phyloP scores from a whole-genome alignment of 1,140 invertebrate species.

The Leptinotarsa lineolata region DNA sequence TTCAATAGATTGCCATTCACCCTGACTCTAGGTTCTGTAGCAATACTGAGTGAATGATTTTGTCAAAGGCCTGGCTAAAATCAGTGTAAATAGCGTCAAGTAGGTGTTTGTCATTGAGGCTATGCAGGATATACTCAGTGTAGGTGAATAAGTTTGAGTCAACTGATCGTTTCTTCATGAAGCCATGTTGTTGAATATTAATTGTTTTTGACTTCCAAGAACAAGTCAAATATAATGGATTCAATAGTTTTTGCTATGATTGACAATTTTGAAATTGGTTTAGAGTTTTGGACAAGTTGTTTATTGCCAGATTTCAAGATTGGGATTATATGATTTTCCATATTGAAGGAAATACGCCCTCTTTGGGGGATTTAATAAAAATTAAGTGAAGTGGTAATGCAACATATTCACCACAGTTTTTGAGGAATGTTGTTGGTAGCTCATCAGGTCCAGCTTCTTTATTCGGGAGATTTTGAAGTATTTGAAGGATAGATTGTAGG shows the following conservation, averaged over 20 bases:
- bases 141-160: constrained; percentile 16
- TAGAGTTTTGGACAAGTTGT: constrained; percentile 21
- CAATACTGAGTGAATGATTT: constrained; percentile 38
- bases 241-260: neutral
- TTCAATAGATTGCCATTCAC: constrained; percentile 11
- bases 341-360: too few species aligned
- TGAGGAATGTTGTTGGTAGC: constrained; percentile 15
- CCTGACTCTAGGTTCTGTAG: constrained; percentile 33
- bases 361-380: neutral
- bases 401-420: constrained; percentile 10
- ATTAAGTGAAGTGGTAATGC: neutral
- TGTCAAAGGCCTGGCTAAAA: constrained; percentile 47
- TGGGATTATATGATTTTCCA: too few species aligned
- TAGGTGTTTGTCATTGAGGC: constrained; percentile 26
- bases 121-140: constrained; percentile 3
- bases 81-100: constrained; percentile 44
- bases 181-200: constrained; percentile 11
- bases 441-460: neutral
- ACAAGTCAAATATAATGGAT: neutral
- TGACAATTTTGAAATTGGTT: too few species aligned
- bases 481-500: neutral
- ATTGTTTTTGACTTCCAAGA: constrained; percentile 5
- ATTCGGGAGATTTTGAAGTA: neutral
- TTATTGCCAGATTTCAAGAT: constrained; percentile 20
- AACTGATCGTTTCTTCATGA: constrained; percentile 19